Percentiles rank a stretch among this genome's conserved stretches.
phyloP scores from a whole-genome alignment of 2,888 invertebrate species.

The Gymnocheta viridis region DNA sequence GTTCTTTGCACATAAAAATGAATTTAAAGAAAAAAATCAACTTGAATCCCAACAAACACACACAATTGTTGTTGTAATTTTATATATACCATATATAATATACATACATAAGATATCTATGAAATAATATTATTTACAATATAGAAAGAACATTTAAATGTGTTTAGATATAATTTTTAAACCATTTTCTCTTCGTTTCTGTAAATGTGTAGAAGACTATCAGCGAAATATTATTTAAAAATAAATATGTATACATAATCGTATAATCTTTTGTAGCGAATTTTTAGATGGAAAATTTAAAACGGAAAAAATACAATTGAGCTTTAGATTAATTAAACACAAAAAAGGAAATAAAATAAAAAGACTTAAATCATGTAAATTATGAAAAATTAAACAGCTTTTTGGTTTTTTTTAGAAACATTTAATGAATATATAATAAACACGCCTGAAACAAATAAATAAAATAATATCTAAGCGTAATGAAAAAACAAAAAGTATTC shows the following conservation, averaged over 20 bases:
- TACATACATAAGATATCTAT: not conserved
- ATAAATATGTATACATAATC: not conserved
- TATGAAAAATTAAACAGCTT: slow-evolving; percentile 39
- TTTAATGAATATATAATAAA: slow-evolving; percentile 10
- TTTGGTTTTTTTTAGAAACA: slow-evolving; percentile 35
- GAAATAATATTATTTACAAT: slow-evolving; percentile 1
- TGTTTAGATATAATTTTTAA: slow-evolving; percentile 37
- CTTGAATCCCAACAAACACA: slow-evolving; percentile 38
- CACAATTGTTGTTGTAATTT: slow-evolving; percentile 55
- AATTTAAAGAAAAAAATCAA: slow-evolving; percentile 1
- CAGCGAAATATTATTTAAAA: slow-evolving; percentile 20
- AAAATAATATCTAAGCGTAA: not conserved
- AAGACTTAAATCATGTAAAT: slow-evolving; percentile 58
- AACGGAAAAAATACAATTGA: slow-evolving; percentile 47
- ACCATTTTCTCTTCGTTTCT: slow-evolving; percentile 5
- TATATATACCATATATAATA: slow-evolving; percentile 6
- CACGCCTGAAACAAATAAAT: slow-evolving; percentile 22
- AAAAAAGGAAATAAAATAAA: slow-evolving; percentile 26
- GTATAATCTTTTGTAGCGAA: slow-evolving; percentile 48
- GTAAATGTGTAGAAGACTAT: slow-evolving; percentile 64
- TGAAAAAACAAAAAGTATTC: not conserved
- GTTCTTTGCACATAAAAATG: slow-evolving; percentile 52
- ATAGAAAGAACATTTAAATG: slow-evolving; percentile 1
- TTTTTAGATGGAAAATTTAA: slow-evolving; percentile 52
- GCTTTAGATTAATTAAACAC: slow-evolving; percentile 63